Evolutionary conservation across 2,888 invertebrate genomes (phyloP), one percentile per base, ranked within the genome.

Genomic region (Choristoneura rosaceana): DNA sequence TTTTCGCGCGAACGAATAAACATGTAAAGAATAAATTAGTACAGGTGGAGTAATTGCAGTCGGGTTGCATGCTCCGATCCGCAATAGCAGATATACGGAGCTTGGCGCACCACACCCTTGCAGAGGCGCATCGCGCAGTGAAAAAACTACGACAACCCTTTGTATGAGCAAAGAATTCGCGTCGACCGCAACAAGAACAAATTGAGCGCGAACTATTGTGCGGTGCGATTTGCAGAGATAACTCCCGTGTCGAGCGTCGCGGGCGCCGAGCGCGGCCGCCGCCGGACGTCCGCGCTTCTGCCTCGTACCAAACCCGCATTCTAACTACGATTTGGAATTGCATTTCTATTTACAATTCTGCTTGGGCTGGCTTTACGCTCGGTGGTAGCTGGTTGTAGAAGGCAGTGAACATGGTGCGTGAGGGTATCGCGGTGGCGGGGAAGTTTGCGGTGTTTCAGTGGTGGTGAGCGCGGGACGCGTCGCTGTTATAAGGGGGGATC

Each of bases 201-300:
- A 93, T 93, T 93, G 90, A 92, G 87, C 88, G 89, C 88, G 87
- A 91, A 91, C 91, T 91, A 92, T 93, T 92, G 91, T 91, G 91
- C 90, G 88, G 89, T 89, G 90, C 91, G 93, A 93, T 92, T 92
- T 87, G 90, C 89, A 77, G 87, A 92, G 93, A 93, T 93, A 93
- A 92, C 90, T 92, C 90, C 90, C 86, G 90, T 87, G 90, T 84
- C 83, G 87, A 84, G 86, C 84, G 79, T 87, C 87, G 88, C 87
- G 89, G 87, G 88, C 90, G 88, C 87, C 85, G 79, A 75, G 80
- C 78, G 80, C 50, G 50, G 50, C 50, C 50, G 65, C 73, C 79
- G 80, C 84, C 82, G 83, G 78, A 81, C 84, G 83, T 81, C 84
- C 84, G 84, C 82, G 82, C 81, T 81, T 78, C 79, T 79, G 45